Evolutionary conservation across 2,113 vertebrate genomes (phyloP).

Genomic region (Syngnathoides biaculeatus): DNA sequence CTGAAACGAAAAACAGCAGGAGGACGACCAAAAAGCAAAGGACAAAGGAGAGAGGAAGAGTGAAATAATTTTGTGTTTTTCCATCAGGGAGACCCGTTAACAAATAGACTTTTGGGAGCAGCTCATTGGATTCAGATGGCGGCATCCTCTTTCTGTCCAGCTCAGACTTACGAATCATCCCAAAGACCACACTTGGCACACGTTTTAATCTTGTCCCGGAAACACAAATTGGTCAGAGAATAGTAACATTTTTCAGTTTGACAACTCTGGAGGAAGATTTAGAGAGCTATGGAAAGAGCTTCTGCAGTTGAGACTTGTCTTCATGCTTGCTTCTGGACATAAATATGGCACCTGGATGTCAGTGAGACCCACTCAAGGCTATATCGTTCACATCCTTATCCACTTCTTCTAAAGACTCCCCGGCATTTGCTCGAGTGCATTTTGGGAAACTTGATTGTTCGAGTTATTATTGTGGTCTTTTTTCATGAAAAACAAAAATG

Average conservation of each 20-base stretch:
- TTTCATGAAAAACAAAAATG: background rate
- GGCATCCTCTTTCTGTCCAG: conserved; percentile 1
- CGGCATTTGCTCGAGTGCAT: background rate
- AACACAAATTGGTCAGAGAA: background rate
- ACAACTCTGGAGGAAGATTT: background rate
- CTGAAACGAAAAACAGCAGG: conserved; percentile 2
- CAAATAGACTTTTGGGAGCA: background rate
- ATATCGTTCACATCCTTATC: background rate
- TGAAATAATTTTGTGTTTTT: conserved; percentile 3
- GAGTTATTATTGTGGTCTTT: background rate
- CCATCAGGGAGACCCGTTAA: conserved; percentile 3
- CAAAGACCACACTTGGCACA: background rate
- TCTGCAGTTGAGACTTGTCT: background rate
- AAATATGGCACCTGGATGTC: background rate
- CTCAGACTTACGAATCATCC: background rate
- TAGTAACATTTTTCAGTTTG: background rate
- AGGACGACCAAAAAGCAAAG: background rate
- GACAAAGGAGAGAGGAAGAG: background rate
- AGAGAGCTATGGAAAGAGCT: background rate
- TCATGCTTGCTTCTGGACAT: background rate
- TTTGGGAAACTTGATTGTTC: background rate
- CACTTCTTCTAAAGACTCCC: background rate
- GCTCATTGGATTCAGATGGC: conserved; percentile 2
- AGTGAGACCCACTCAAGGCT: background rate
- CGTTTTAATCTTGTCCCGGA: background rate